phyloP scores from a whole-genome alignment of 2,113 vertebrate species.

The Coryphaenoides rupestris region DNA sequence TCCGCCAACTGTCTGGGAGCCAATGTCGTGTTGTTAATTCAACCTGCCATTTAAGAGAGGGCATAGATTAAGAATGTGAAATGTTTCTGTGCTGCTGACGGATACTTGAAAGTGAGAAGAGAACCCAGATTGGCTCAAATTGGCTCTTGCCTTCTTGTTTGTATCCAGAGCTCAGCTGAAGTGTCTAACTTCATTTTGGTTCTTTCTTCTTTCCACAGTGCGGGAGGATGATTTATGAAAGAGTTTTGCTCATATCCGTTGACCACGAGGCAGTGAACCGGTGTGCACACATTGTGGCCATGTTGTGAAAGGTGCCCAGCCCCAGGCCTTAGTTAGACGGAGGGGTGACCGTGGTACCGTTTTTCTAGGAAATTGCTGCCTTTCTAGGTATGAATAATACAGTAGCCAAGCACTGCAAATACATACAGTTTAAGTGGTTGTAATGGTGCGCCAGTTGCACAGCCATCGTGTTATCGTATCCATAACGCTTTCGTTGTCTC shows the following conservation, averaged over 20 bases:
- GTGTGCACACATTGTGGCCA: slow-evolving; percentile 11
- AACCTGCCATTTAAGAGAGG: too few relatives aligned
- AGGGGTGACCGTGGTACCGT: slow-evolving; percentile 12
- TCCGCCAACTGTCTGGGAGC: too few relatives aligned
- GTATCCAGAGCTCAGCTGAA: not conserved
- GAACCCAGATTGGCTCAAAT: not conserved
- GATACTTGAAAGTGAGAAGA: not conserved
- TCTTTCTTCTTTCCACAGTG: too few relatives aligned
- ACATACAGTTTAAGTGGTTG: not conserved
- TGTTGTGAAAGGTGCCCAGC: slow-evolving; percentile 37
- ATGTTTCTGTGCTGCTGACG: too few relatives aligned
- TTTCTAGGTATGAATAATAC: slow-evolving; percentile 45
- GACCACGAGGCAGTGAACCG: slow-evolving; percentile 19
- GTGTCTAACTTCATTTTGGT: not conserved
- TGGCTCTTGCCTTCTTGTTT: not conserved
- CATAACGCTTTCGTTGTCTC: too few relatives aligned
- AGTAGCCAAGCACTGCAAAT: slow-evolving; percentile 24
- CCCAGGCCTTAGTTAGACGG: slow-evolving; percentile 33
- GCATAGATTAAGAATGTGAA: too few relatives aligned
- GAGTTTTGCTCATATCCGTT: slow-evolving; percentile 9
- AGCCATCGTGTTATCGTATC: too few relatives aligned
- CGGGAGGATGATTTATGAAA: slow-evolving; percentile 22
- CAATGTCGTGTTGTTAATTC: too few relatives aligned
- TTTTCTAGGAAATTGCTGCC: slow-evolving; percentile 20
- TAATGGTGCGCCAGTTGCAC: not conserved